These are phyloP conservation scores for Rhombomys opimus DNA, from an alignment of 2,113 vertebrate species.

Conservation along the genomic window DNA sequence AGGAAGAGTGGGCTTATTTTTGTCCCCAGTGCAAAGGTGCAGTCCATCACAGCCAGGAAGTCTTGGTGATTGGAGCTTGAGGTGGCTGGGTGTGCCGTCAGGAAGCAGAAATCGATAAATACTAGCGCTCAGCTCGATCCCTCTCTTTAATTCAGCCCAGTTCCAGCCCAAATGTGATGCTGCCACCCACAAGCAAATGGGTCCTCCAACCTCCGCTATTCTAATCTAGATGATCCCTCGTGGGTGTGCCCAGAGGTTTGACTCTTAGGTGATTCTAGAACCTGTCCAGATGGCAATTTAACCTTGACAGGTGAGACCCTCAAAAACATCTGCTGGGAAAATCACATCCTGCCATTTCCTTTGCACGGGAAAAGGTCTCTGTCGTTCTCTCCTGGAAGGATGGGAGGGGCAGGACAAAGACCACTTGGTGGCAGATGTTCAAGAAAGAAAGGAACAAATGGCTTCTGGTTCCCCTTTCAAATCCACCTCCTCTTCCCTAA, in stretches of 20 bases:
- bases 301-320: neutral
- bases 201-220: neutral
- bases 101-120: neutral
- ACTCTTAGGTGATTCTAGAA: neutral
- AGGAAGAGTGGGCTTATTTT: neutral
- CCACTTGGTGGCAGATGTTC: neutral
- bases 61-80: rapidly evolving
- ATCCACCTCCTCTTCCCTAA: neutral
- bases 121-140: neutral
- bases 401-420: no score
- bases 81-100: neutral
- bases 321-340: neutral
- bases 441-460: neutral
- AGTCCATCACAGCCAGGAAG: neutral
- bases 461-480: no score
- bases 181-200: neutral
- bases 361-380: rapidly evolving
- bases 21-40: neutral
- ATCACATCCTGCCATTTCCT: neutral
- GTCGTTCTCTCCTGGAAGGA: neutral
- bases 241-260: neutral
- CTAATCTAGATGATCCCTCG: neutral
- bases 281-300: neutral
- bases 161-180: no score
- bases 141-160: neutral